Evolutionary conservation across 2,797 vertebrate genomes (phyloP).

Genomic region (Poecilia picta): DNA sequence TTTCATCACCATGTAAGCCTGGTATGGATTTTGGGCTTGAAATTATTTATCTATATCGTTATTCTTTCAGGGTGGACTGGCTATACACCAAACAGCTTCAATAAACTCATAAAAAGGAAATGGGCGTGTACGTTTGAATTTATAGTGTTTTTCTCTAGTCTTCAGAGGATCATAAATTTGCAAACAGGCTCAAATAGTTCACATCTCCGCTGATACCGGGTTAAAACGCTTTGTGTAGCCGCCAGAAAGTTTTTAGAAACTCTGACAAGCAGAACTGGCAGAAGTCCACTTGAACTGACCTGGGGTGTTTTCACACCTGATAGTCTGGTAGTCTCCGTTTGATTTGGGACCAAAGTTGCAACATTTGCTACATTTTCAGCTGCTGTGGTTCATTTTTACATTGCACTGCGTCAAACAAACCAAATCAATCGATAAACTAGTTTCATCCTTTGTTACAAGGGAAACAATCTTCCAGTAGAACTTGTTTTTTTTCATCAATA

Average conservation of each 20-base stretch:
- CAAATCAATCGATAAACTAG: too few relatives aligned
- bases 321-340: too few relatives aligned
- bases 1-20: neutral
- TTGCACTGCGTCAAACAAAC: too few relatives aligned
- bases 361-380: too few relatives aligned
- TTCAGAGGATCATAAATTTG: neutral
- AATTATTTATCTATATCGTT: neutral
- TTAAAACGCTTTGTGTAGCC: neutral
- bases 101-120: neutral
- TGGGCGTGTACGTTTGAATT: neutral
- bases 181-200: neutral
- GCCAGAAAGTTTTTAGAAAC: neutral
- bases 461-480: too few relatives aligned
- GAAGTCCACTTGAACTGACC: neutral
- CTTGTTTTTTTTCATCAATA: too few relatives aligned
- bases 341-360: too few relatives aligned
- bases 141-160: neutral
- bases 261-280: neutral
- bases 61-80: neutral
- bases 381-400: too few relatives aligned
- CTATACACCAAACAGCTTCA: neutral
- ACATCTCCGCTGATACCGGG: fast-evolving
- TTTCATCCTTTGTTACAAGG: too few relatives aligned
- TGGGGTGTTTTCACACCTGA: too few relatives aligned
- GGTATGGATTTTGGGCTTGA: neutral